Evolutionary conservation across 2,113 vertebrate genomes (phyloP).

Genomic region (Strix aluco): DNA sequence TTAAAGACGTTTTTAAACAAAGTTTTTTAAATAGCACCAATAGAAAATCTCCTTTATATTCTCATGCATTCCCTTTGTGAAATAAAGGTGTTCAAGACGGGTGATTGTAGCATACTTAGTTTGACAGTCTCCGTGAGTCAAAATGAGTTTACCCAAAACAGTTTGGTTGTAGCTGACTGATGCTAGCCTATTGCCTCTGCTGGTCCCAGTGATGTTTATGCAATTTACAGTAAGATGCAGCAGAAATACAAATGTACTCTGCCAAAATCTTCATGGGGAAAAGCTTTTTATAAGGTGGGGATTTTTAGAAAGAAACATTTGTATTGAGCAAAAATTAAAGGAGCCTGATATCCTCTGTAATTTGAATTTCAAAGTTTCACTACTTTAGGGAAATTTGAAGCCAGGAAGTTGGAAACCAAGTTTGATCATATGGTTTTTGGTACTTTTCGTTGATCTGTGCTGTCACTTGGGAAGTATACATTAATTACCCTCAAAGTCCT

Average conservation of each 20-base stretch:
- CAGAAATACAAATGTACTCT: background rate
- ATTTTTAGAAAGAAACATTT: background rate
- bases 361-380: background rate
- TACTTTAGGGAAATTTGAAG: background rate
- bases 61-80: background rate
- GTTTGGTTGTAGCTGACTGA: background rate
- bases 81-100: background rate
- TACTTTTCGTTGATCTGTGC: background rate
- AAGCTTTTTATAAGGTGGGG: background rate
- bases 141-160: background rate
- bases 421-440: background rate
- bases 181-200: background rate
- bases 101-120: background rate
- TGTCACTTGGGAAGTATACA: background rate
- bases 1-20: background rate
- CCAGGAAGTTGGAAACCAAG: background rate
- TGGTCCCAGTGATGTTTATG: background rate
- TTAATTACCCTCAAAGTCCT: background rate
- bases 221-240: background rate
- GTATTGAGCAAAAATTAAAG: background rate
- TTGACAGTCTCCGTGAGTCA: background rate
- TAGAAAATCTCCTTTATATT: background rate
- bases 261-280: background rate
- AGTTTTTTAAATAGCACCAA: accelerated
- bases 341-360: background rate